phyloP scores from a whole-genome alignment of 1,140 invertebrate genomes.

The Rhyzopertha dominica region DNA sequence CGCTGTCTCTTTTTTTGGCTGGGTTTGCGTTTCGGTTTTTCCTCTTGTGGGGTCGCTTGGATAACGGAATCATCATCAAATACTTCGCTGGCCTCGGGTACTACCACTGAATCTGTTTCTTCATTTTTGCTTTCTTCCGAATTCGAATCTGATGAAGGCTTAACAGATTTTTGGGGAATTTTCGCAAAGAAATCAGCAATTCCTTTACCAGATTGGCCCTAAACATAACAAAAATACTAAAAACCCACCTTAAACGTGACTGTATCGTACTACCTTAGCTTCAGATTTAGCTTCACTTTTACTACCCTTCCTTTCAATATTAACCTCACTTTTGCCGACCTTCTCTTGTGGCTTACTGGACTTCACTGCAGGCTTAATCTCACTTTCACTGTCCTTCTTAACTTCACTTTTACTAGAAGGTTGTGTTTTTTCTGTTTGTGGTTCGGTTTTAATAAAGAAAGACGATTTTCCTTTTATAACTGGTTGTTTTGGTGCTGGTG shows the following conservation, averaged over 20 bases:
- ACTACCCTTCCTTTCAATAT: too few relatives aligned
- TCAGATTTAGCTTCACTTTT: too few relatives aligned
- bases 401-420: neutral
- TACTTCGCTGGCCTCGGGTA: neutral
- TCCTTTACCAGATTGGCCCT: neutral
- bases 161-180: neutral
- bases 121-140: neutral
- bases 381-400: too few relatives aligned
- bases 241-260: too few relatives aligned
- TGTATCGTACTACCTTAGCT: neutral
- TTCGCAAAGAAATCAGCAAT: constrained; percentile 2
- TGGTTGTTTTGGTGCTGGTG: neutral
- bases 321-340: too few relatives aligned
- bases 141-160: neutral
- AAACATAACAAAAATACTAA: neutral
- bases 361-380: too few relatives aligned
- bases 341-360: too few relatives aligned
- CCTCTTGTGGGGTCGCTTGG: neutral
- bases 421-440: neutral
- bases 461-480: neutral
- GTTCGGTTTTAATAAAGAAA: constrained; percentile 1
- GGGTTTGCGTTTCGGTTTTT: neutral
- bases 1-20: constrained; percentile 1
- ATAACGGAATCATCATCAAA: neutral
- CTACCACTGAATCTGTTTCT: neutral